Base-by-base conservation (phyloP, 2,797 vertebrate species). In the Pangasius larnaudii region DNA sequence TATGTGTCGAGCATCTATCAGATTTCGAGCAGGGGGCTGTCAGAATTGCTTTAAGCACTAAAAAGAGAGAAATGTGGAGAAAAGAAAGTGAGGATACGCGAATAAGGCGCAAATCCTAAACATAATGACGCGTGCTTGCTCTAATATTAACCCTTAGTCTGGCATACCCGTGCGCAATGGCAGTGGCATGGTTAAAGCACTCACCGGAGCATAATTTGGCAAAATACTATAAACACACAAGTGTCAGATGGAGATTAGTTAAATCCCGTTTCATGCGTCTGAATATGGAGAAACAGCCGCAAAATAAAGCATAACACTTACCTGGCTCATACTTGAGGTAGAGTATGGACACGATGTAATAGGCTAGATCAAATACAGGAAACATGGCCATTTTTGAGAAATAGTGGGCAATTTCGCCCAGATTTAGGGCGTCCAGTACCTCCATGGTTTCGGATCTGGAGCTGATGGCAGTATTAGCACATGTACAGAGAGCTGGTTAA, bases 251-350 rank as follows among this genome's bases (percentile, higher is more conserved):
- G 46, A n/a, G 46, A 6, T 53, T 18, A 36, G 53, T 79, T 79
- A 9, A 33, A 39, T 24, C 19, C 27, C 6, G 75, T 79, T 79
- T 33, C 27, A 18, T 33, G 75, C 75, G 8, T 36, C 8, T 22
- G 16, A 53, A n/a, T 14, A 27, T 10, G 10, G 10, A 46, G 8
- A 81, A 30, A 18, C 30, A 77, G 24, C 1, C 7, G 16, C 46
- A 53, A 58, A 51, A 39, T 36, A 13, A 58, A n/a, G 3, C 0
- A 61, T 9, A 0, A 30, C 58, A 93, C 97, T 96, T 91, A 99
- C 98, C 98, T 94, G 98, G 97, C 94, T 99, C 98, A 92, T 98
- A 98, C 92, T 98, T 99, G 95, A 99, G 97, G 96, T 99, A 99
- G 93, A 99, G 96, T 91, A 99, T 95, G 91, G 98, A 99, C 91